Base-by-base conservation (phyloP, 2,888 invertebrate genomes). In the Tetragonula carbonaria region DNA sequence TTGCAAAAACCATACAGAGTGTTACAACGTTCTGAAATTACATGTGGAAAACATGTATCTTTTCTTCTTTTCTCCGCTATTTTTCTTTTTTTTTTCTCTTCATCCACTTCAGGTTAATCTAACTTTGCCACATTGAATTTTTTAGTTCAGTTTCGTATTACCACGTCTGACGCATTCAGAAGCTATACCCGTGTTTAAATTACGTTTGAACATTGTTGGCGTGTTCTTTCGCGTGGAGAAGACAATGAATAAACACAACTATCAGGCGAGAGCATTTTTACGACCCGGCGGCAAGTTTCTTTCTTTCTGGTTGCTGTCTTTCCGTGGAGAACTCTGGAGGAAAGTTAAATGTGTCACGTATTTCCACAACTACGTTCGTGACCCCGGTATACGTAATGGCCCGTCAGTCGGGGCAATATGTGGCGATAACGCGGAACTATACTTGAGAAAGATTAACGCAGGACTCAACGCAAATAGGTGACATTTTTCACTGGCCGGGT, bases 311-410 rank as follows among this genome's bases (percentile, higher is more conserved):
- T 4, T 23, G 62, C 23, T 28, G 62, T 23, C 62, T 16, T 28
- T 8, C 16, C 62, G 23, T 28, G 16, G 2, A 6, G 23, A 14
- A 23, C 57, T 62, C 23, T 28, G 28, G 16, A 16, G 62, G 14
- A 2, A 62, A 65, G 33, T 65, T 65, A 65, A 33, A 33, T 65
- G 65, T 33, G 63, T 63, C 63, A 63, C 63, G 63, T 63, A 28
- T 65, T 33, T 38, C 11, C 13, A 33, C 33, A 33, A 18, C 2
- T 18, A 33, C 33, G 28, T 63, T 18, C 28, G 63, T 63, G 18
- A 33, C 18, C 23, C 23, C 16, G 23, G 33, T 21, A 5, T 5
- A 18, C 18, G 65, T 65, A 65, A 65, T 21, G 21, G 65, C 5
- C 13, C 11, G 33, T 21, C 11, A 18, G 65, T 65, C 21, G 2